Base-by-base conservation (phyloP, 2,113 vertebrate genomes). In the Larimichthys crocea region DNA sequence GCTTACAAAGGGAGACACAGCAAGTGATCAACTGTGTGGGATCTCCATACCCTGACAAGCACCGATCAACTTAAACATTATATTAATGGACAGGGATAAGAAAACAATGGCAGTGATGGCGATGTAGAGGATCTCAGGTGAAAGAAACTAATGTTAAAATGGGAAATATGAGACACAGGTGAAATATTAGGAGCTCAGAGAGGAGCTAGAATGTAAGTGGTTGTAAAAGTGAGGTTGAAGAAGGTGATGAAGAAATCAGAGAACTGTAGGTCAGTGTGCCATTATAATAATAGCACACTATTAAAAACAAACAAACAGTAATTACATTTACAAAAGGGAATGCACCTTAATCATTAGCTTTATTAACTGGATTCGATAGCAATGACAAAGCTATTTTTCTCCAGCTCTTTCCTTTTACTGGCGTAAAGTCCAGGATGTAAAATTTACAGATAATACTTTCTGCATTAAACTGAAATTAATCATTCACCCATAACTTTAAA, bases 171-270 rank as follows among this genome's bases (percentile, higher is more conserved):
- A 9, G 11, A 65, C 61, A 29, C 4, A 48, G 10, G 14, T 49
- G 19, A 60, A 55, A n/a, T 52, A 31, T 29, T 2, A 14, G 8
- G 3, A 35, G 1, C 35, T 52, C 49, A 22, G 31, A 64, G 67
- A 52, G n/a, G 46, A 82, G 65, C 16, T 26, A n/a, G 8, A 26
- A n/a, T 9, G 6, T 4, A 83, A 71, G 48, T 20, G 19, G 52
- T 46, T 56, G 11, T 56, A 48, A 53, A 50, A 40, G 16, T 66
- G 19, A 68, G 35, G 35, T 35, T 46, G 44, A 46, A 46, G 14
- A 46, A 46, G 5, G 29, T 24, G 15, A 5, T 35, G 6, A 11
- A 6, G 16, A 59, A 26, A 55, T 55, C 10, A 44, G 14, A 7
- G 42, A 20, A 20, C 48, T 49, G 5, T 35, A 35, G 49, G 26